Conservation (phyloP, 2,888 invertebrate genomes). For the Harpalus rufipes region DNA sequence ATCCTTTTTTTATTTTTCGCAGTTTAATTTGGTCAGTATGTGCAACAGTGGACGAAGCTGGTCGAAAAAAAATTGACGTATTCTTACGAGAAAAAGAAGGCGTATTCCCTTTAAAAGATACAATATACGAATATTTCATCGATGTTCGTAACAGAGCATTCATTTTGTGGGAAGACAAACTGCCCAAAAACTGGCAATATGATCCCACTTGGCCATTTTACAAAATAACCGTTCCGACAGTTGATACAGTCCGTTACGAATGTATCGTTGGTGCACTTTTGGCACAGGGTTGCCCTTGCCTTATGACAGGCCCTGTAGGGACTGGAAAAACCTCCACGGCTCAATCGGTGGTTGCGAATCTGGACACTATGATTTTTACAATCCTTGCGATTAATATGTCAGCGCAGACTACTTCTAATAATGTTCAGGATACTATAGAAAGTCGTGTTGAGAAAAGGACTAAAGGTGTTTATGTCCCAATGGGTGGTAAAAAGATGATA, state of each 20-base stretch:
- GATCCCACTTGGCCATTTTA: slow-evolving; percentile 88
- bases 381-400: slow-evolving; percentile 91
- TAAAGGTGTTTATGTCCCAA: slow-evolving; percentile 89
- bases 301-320: slow-evolving; percentile 92
- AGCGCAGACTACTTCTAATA: slow-evolving; percentile 90
- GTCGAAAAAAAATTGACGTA: slow-evolving; percentile 87
- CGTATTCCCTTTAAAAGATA: slow-evolving; percentile 91
- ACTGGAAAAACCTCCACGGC: slow-evolving; percentile 92
- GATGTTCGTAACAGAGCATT: slow-evolving; percentile 85
- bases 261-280: slow-evolving; percentile 85
- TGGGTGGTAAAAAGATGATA: slow-evolving; percentile 90
- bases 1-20: too few species aligned
- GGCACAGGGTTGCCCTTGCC: slow-evolving; percentile 83
- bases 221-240: slow-evolving; percentile 91
- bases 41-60: slow-evolving; percentile 87
- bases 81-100: slow-evolving; percentile 90
- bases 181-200: slow-evolving; percentile 87
- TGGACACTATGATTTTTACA: slow-evolving; percentile 81
- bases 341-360: slow-evolving; percentile 81
- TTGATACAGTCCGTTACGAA: slow-evolving; percentile 92
- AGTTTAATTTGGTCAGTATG: slow-evolving; percentile 93
- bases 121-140: slow-evolving; percentile 94
- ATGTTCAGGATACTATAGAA: slow-evolving; percentile 92
- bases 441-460: slow-evolving; percentile 92
- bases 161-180: slow-evolving; percentile 88